Base-by-base conservation (phyloP, 1,140 invertebrate genomes). In the Drosophila littoralis region DNA sequence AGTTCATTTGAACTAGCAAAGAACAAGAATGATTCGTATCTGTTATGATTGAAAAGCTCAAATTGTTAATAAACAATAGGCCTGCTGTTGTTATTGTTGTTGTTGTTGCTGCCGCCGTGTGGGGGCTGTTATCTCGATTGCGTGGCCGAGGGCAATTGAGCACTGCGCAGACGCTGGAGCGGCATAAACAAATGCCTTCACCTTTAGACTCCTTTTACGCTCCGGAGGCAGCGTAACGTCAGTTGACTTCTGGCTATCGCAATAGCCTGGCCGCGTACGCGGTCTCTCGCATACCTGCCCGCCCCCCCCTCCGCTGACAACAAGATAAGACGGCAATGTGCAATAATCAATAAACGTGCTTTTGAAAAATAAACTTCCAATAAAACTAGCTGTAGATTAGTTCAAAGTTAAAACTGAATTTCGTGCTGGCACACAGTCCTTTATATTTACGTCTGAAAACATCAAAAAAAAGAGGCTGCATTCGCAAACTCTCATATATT, bases 301-400 rank as follows among this genome's bases (percentile, higher is more conserved):
- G 65, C 54, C 17, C 15, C 36, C 15, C 32, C 43, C 10, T 17
- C 35, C 35, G 13, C 22, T 28, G 22, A 51, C 38, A 55, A 15
- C 13, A 15, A 60, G 83, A 86, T 83, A 79, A 83, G 76, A 81
- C 58, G 65, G 63, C 74, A 52, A 67, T 69, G 75, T 81, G 79
- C 79, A 81, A 81, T 81, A 88, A 88, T 88, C 83, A 83, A 88
- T 88, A 88, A 86, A 88, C 83, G 72, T 82, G 83, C 72, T 72
- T 60, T 60, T 45, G 40, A 70, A 75, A 67, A 60, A 61, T 40
- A 64, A 59, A 60, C 79, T 83, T 75, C 61, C 46, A 69, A 51
- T 60, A 51, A 59, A 75, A 50, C 33, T 15, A 54, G 58, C 12
- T 42, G n/a, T 73, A 74, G 75, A 79, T 79, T 88, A 89, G 81